Conservation (phyloP, 2,888 invertebrate species). For the Eilema caniola region DNA sequence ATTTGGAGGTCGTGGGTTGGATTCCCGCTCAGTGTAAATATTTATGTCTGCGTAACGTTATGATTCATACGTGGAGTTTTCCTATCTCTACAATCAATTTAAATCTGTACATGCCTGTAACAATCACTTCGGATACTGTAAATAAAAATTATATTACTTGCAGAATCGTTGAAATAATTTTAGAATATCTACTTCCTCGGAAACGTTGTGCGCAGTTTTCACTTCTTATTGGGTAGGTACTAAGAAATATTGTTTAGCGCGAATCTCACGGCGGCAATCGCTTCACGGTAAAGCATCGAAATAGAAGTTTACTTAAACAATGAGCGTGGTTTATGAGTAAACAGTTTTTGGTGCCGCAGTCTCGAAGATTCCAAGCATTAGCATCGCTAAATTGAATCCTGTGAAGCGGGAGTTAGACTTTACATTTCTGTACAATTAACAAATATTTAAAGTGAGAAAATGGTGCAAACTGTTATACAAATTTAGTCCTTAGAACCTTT, state of each 20-base stretch:
- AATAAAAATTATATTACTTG: background rate
- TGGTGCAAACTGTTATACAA: slow-evolving; percentile 50
- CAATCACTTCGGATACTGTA: background rate
- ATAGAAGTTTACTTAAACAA: slow-evolving; percentile 84
- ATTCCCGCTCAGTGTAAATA: too few relatives aligned
- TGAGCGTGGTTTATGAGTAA: slow-evolving; percentile 84
- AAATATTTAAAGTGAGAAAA: slow-evolving; percentile 44
- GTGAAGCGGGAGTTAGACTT: slow-evolving; percentile 48
- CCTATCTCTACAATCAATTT: too few relatives aligned
- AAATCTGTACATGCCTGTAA: background rate
- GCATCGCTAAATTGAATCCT: slow-evolving; percentile 58
- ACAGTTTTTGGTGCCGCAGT: slow-evolving; percentile 73
- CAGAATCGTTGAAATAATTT: background rate
- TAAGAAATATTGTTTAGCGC: slow-evolving; percentile 73
- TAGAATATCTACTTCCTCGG: slow-evolving; percentile 20
- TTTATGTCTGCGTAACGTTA: too few relatives aligned
- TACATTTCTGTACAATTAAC: slow-evolving; percentile 41
- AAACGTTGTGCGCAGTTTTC: slow-evolving; percentile 63
- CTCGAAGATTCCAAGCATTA: slow-evolving; percentile 61
- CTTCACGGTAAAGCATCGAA: slow-evolving; percentile 81
- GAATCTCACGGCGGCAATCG: slow-evolving; percentile 63
- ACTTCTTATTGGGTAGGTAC: slow-evolving; percentile 68
- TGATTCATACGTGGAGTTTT: too few relatives aligned
- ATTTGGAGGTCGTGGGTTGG: too few relatives aligned
- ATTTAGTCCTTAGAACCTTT: slow-evolving; percentile 39